These are phyloP conservation scores for Lamprologus ornatipinnis DNA, from an alignment of 2,113 vertebrate genomes.

Conservation along the genomic window DNA sequence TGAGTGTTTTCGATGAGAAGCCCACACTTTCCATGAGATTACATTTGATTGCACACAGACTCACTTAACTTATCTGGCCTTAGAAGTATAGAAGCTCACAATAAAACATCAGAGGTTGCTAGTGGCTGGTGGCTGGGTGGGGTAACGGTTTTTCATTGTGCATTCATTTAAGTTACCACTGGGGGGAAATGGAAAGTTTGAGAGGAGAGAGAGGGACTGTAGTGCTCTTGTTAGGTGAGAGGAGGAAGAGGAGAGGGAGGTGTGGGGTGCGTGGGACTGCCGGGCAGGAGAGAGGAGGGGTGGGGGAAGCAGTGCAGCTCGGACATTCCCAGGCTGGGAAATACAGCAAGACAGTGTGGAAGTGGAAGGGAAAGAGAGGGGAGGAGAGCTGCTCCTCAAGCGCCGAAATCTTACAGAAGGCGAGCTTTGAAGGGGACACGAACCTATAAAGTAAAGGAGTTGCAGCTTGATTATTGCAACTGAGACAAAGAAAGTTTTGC, in stretches of 20 bases:
- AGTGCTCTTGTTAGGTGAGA: slow-evolving; percentile 52
- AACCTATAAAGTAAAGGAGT: background rate
- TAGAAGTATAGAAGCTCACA: background rate
- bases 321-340: slow-evolving; percentile 57
- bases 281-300: background rate
- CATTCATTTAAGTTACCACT: slow-evolving; percentile 38
- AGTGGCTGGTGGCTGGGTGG: slow-evolving; percentile 18
- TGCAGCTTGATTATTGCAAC: background rate
- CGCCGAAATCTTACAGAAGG: background rate
- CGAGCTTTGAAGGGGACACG: background rate
- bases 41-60: background rate
- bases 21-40: background rate
- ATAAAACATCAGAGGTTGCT: slow-evolving; percentile 3
- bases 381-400: background rate
- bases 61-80: background rate
- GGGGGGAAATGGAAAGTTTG: slow-evolving; percentile 58
- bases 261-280: slow-evolving; percentile 28
- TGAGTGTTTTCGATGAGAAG: background rate
- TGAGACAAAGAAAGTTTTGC: background rate
- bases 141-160: slow-evolving; percentile 44
- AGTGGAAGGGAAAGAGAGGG: background rate
- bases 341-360: background rate
- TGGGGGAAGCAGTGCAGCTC: background rate
- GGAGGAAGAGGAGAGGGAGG: background rate
- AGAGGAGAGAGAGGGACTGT: slow-evolving; percentile 48